Evolutionary conservation across 1,140 invertebrate genomes (phyloP).

Genomic region (Pectinophora gossypiella): DNA sequence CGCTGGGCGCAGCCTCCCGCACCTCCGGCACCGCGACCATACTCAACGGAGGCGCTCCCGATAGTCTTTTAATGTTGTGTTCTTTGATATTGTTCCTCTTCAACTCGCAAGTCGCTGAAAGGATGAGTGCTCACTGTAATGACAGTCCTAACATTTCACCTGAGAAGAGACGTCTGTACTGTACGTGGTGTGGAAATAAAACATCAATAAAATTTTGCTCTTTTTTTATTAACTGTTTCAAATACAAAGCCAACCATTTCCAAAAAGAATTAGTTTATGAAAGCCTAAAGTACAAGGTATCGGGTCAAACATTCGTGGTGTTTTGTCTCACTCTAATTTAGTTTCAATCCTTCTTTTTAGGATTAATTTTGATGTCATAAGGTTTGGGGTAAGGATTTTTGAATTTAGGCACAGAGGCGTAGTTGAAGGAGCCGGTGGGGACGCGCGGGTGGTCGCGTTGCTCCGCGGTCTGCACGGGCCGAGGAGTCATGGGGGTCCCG

Average conservation of each 20-base stretch:
- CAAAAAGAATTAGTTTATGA: background rate
- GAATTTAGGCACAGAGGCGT: conserved; percentile 20
- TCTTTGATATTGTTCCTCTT: too few species aligned
- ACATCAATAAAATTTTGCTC: background rate
- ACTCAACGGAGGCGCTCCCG: too few species aligned
- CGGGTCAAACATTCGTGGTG: background rate
- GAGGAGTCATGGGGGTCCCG: conserved; percentile 16
- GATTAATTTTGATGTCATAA: conserved; percentile 6
- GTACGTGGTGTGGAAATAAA: background rate
- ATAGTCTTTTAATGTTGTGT: too few species aligned
- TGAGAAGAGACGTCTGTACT: too few species aligned
- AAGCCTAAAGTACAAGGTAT: background rate
- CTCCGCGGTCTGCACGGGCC: conserved; percentile 12
- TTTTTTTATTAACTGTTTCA: background rate
- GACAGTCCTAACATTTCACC: background rate
- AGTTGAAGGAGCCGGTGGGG: conserved; percentile 20
- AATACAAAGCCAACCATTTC: background rate
- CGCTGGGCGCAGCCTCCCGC: too few species aligned
- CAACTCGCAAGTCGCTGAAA: conserved; percentile 13
- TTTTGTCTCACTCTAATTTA: background rate
- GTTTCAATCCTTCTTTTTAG: background rate
- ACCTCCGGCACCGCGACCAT: too few species aligned
- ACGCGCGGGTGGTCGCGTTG: conserved; percentile 17
- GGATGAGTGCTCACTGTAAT: conserved; percentile 13
- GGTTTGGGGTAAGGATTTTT: conserved; percentile 17